Percentiles rank a stretch among this genome's conserved stretches.
phyloP scores from a whole-genome alignment of 2,113 vertebrate genomes.

The Petrocephalus zakoni region DNA sequence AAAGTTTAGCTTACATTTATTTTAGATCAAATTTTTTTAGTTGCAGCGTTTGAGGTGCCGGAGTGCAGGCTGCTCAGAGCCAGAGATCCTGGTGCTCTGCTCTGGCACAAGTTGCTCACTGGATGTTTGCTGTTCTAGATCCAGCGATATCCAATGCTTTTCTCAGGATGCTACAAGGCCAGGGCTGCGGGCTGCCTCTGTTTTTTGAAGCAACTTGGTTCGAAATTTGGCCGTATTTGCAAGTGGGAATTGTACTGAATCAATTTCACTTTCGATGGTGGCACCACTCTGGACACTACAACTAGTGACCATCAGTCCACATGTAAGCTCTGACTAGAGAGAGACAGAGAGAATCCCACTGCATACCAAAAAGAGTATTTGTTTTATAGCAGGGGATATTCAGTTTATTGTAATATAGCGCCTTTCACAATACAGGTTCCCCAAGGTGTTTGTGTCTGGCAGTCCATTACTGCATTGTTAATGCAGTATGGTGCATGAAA shows the following conservation, averaged over 20 bases:
- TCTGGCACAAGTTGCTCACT: not conserved
- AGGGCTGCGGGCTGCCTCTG: not conserved
- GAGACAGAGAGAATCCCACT: too few relatives aligned
- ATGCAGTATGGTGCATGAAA: too few relatives aligned
- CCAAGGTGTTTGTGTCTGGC: too few relatives aligned
- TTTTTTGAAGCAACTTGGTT: not conserved
- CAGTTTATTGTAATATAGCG: too few relatives aligned
- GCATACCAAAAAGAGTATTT: too few relatives aligned
- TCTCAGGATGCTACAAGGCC: not conserved
- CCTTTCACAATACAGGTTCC: too few relatives aligned
- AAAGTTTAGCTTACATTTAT: not conserved
- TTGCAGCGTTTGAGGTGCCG: not conserved
- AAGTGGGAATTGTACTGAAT: not conserved
- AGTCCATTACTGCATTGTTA: too few relatives aligned
- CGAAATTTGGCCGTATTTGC: not conserved
- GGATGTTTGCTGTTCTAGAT: not conserved
- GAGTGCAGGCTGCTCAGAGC: not conserved
- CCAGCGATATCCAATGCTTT: not conserved
- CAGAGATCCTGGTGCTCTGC: not conserved
- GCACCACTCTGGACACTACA: too few relatives aligned
- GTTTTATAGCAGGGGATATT: too few relatives aligned
- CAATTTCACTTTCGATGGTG: too few relatives aligned
- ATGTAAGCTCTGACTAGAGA: too few relatives aligned
- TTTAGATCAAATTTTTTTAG: not conserved
- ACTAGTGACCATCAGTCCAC: not conserved